A percentile compares a stretch with the other conserved stretches of the same genome.
phyloP scores from a whole-genome alignment of 2,113 vertebrate genomes.

The Esox niger region DNA sequence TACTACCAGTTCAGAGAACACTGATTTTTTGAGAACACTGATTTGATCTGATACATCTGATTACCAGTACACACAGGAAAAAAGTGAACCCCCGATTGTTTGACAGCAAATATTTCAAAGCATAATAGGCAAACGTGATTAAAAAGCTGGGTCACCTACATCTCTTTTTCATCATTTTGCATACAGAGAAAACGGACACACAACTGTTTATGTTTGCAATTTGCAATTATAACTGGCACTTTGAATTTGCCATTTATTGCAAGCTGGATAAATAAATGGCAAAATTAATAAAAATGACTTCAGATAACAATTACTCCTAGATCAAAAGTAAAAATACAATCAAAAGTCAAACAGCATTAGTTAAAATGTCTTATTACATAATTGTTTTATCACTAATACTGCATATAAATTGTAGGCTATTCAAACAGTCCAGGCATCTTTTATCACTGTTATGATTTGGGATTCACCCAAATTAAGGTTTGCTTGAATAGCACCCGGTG shows the following conservation, averaged over 20 bases:
- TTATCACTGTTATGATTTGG: neutral
- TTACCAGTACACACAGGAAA: neutral
- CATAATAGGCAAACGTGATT: neutral
- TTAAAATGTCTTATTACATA: neutral
- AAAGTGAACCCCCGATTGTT: neutral
- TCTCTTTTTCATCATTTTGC: neutral
- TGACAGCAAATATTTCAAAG: neutral
- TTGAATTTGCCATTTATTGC: neutral
- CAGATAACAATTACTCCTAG: neutral
- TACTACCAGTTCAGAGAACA: neutral
- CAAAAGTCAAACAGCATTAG: neutral
- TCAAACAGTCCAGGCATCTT: conserved; percentile 1
- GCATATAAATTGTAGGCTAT: neutral
- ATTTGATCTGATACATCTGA: too few species aligned
- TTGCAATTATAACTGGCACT: neutral
- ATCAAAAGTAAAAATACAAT: neutral
- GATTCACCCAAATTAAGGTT: neutral
- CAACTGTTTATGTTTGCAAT: neutral
- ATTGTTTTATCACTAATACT: neutral
- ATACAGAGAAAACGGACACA: neutral
- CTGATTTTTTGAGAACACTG: neutral
- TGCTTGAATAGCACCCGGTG: neutral
- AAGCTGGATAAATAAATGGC: too few species aligned
- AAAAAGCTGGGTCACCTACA: neutral
- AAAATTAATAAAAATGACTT: neutral